These are phyloP conservation scores for Pleuronectes platessa DNA, from an alignment of 2,113 vertebrate genomes.

Conservation along the genomic window DNA sequence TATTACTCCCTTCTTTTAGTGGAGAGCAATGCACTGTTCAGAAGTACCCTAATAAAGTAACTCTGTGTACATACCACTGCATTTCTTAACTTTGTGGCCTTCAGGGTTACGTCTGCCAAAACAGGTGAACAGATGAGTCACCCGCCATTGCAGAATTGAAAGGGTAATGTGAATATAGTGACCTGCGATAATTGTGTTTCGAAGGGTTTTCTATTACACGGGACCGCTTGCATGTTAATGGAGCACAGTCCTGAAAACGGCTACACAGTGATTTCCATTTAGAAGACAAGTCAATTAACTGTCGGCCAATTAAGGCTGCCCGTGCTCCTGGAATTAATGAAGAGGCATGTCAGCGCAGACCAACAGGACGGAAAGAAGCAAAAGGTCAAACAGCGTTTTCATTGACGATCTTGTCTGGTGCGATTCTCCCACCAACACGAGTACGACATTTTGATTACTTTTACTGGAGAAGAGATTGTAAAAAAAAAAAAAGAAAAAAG, in stretches of 20 bases:
- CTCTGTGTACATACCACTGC: background rate
- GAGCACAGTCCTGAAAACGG: slow-evolving; percentile 18
- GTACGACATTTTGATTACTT: background rate
- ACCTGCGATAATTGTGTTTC: slow-evolving; percentile 10
- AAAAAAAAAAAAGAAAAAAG: background rate
- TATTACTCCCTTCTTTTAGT: background rate
- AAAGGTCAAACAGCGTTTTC: slow-evolving; percentile 27
- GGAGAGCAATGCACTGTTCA: background rate
- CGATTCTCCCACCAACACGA: background rate
- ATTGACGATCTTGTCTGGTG: slow-evolving; percentile 2
- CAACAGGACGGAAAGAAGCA: slow-evolving; percentile 21
- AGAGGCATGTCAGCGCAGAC: slow-evolving; percentile 20
- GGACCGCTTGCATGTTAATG: slow-evolving; percentile 2
- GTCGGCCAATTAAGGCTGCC: slow-evolving; percentile 49
- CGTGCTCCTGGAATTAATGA: slow-evolving; percentile 47
- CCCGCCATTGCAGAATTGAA: background rate
- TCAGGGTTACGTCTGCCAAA: background rate
- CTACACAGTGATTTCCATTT: slow-evolving; percentile 48
- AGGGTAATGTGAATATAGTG: slow-evolving; percentile 1
- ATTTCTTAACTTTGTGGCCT: background rate
- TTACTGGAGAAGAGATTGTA: background rate
- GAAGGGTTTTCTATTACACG: slow-evolving; percentile 24
- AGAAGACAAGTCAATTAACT: slow-evolving; percentile 58
- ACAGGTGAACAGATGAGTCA: background rate
- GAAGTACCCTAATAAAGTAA: background rate